Evolutionary conservation across 2,888 invertebrate genomes (phyloP), one percentile per base, ranked within the genome.

Genomic region (Agrochola macilenta): DNA sequence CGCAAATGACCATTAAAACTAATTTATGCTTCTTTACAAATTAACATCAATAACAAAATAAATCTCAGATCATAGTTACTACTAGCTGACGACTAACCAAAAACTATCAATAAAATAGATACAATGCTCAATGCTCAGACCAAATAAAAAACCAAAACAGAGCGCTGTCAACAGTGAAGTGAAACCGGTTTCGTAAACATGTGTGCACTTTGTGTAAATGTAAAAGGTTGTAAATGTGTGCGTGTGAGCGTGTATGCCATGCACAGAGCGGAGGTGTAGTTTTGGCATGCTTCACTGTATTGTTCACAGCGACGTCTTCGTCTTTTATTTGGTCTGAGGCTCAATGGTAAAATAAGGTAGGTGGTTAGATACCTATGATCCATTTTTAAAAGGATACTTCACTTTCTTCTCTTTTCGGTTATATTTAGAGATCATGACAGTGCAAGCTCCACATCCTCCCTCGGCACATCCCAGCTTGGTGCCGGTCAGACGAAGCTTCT

Each of bases 361-460:
- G 3, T 61, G 4, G 2, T 4, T 7, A 17, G 23, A 11, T 14
- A 12, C n/a, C 20, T 43, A 12, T 14, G 20, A 46, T n/a, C 0
- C 14, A 11, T 58, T 8, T 69, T 76, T 71, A 76, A 95, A 96
- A 97, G 96, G 96, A 96, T 97, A 97, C 97, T 92, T 78, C 9
- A 94, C 83, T 92, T 91, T 94, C 69, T 97, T 97, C n/a, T 95
- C 97, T 57, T 90, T 92, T 3, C 98, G 97, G 90, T 98, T 97
- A 89, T 97, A 97, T 92, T 97, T 98, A 57, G 99, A 99, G 39
- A 99, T 96, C 98, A 99, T 99, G 26, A 99, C 99, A 0, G 99
- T 99, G 92, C 99, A 99, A 0, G 99, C 99, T 0, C 99, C 99
- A 92, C 99, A 99, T n/a, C 99, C 99, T 66, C 99, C 99, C 96